Evolutionary conservation across 2,113 vertebrate species (phyloP), one percentile per base, ranked within the genome.

Genomic region (Sminthopsis crassicaudata): DNA sequence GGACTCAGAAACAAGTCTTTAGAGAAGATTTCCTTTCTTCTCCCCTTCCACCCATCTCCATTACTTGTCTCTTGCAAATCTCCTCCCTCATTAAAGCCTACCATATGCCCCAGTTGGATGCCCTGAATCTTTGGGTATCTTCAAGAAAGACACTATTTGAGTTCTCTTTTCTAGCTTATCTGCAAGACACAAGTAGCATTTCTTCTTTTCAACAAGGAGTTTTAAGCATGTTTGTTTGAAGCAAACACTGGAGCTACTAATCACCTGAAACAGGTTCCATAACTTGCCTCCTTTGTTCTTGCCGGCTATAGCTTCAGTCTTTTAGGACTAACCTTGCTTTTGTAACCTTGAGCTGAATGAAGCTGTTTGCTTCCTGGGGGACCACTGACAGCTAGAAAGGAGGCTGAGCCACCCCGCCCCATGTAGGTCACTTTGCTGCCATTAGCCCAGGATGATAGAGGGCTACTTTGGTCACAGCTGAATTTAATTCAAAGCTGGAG

Each of bases 361-460:
- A 0, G 26, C 54, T 91, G 94, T 51, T 48, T 48, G 89, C 14
- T 36, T 16, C 60, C 30, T 16, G 36, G 60, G 60, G 60, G 60
- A 67, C 12, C 60, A 36, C 60, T 67, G 30, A 30, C 27, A 36
- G 27, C 27, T 30, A 67, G 60, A 67, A 67, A 67, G 30, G 60
- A 30, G 30, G 30, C 30, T 67, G 60, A 67, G 60, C 12, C 12
- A 67, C 4, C 30, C 36, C 27, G 14, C 12, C 30, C 12, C 30
- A 36, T 4, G 6, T 42, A 57, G 52, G 90, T 95, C 14, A 67
- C n/a, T 91, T 90, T 57, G 93, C 93, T 93, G 97, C 25, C 90
- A 94, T 94, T 95, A 93, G 90, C 96, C 97, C 89, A 93, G 12
- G 95, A 97, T 93, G 95, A 97, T 93, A 52, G 93, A 97, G 96